Conservation (phyloP, 2,888 invertebrate genomes). For the Drosophila paracracens region DNA sequence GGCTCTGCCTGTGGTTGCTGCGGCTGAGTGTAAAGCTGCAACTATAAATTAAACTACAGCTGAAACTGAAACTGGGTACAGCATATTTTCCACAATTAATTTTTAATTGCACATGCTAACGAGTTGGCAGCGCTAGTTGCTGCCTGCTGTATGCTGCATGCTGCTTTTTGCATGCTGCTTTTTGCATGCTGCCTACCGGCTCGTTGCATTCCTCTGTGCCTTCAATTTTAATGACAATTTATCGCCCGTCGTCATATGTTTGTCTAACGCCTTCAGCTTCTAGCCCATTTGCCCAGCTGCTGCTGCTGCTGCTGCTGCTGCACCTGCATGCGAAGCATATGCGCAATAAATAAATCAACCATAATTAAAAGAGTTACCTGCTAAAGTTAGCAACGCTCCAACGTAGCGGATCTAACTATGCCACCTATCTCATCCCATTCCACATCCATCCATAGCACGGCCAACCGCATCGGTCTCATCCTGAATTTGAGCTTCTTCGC, state of each 20-base stretch:
- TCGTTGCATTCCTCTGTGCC: constrained; percentile 9
- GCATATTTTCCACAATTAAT: constrained; percentile 48
- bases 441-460: background rate
- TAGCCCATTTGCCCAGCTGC: constrained; percentile 14
- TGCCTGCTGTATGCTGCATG: constrained; percentile 7
- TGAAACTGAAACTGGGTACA: constrained; percentile 10
- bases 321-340: constrained; percentile 58
- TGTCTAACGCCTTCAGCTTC: constrained; percentile 27
- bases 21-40: background rate
- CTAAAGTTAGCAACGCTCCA: constrained; percentile 36
- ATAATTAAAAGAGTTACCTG: constrained; percentile 70
- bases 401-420: constrained; percentile 6
- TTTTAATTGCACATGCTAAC: constrained; percentile 68
- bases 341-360: constrained; percentile 74
- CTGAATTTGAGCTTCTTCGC: constrained; percentile 24
- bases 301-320: constrained; percentile 13
- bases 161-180: background rate
- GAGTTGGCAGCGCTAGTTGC: constrained; percentile 34
- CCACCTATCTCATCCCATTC: constrained; percentile 2
- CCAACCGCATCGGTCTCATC: constrained; percentile 8
- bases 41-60: constrained; percentile 3
- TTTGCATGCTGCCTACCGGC: constrained; percentile 10
- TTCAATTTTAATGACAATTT: constrained; percentile 67
- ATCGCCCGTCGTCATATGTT: constrained; percentile 39
- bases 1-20: constrained; percentile 6